phyloP scores from a whole-genome alignment of 2,113 vertebrate genomes.

The Rhabdornis inornatus region DNA sequence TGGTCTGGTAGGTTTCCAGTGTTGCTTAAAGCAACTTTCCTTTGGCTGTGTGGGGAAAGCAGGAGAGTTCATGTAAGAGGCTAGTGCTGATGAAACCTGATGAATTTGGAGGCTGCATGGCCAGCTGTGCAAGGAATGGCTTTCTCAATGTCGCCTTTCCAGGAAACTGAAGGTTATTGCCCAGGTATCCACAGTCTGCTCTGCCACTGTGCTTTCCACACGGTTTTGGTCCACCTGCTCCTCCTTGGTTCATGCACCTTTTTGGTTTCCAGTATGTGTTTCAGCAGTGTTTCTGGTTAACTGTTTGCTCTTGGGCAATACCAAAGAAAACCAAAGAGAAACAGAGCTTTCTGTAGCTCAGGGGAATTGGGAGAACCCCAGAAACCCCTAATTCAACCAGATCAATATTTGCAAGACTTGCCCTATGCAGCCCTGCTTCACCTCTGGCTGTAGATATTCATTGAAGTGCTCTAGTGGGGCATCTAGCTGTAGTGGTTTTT shows the following conservation, averaged over 20 bases:
- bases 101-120: neutral
- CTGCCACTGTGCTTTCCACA: accelerated
- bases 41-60: neutral
- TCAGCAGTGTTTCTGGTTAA: neutral
- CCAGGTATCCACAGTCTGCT: neutral
- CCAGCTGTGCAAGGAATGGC: neutral
- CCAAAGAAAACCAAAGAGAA: neutral
- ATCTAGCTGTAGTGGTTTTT: neutral
- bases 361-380: neutral
- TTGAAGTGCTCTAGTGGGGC: neutral
- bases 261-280: accelerated
- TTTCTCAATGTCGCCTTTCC: neutral
- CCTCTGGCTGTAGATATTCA: neutral
- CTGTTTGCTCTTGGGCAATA: neutral
- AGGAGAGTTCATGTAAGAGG: neutral
- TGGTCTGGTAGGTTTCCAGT: neutral
- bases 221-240: neutral
- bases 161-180: neutral
- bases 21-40: neutral
- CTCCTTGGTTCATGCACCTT: neutral
- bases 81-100: neutral
- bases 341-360: neutral
- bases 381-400: neutral
- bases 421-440: neutral
- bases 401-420: neutral